Base-by-base conservation (phyloP, 2,113 vertebrate genomes). In the Equus quagga region DNA sequence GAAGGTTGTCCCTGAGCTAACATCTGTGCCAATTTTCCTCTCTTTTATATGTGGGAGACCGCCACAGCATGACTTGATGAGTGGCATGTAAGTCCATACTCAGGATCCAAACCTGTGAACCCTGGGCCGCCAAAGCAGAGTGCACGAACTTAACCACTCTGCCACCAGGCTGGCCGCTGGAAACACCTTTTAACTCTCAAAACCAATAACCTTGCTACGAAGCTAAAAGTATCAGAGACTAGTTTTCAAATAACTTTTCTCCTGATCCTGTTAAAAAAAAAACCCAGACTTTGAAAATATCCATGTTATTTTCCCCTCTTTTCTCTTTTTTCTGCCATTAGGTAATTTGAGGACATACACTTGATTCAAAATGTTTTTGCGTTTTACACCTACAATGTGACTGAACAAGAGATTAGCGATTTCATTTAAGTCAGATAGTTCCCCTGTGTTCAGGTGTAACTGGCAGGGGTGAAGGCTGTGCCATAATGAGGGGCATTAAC, bases 351-450 rank as follows among this genome's bases (percentile, higher is more conserved):
- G 21, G 93, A 89, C 9, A 51, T 46, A 17, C 8, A 56, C 4
- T 93, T 65, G 24, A 79, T 69, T 96, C 56, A 96, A 95, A 92
- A 91, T 78, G 60, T 54, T 65, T 28, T 94, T 51, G 12, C 58
- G 76, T 65, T 96, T 96, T 95, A n/a, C 6, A 58, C 12, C 5
- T 78, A 31, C 18, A 64, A 0, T 24, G 9, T 70, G 26, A 69
- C 36, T 85, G 83, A 89, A 54, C 18, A 67, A 72, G 78, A 85
- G 21, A 84, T 73, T 69, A 69, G 28, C 70, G 36, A 1, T 72
- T 86, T 58, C 1, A 10, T n/a, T 93, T 60, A 46, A 26, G 36
- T 46, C 81, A 69, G 31, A n/a, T 75, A 58, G 6, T 26, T 78
- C 24, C 54, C 54, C 4, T 19, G 17, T n/a, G n/a, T 54, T 84